phyloP scores from a whole-genome alignment of 2,797 vertebrate genomes.

The Lutjanus campechanus region DNA sequence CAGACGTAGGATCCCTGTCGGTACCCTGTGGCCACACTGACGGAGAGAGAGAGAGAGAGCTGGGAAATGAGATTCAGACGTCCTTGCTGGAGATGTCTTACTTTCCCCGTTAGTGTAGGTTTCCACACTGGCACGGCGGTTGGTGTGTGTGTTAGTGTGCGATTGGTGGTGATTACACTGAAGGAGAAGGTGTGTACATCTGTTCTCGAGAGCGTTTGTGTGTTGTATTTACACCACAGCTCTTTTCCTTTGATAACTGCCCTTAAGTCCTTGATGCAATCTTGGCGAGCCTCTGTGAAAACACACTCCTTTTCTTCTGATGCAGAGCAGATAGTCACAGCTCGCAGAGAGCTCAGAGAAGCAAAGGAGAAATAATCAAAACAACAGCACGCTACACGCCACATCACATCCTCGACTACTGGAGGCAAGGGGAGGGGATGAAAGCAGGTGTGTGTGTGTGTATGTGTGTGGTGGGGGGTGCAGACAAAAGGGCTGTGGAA shows the following conservation, averaged over 20 bases:
- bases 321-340: conserved; percentile 66
- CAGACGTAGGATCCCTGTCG: conserved; percentile 56
- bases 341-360: conserved; percentile 49
- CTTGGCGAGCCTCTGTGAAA: conserved; percentile 58
- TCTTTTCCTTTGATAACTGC: conserved; percentile 55
- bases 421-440: conserved; percentile 52
- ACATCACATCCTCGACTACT: conserved; percentile 65
- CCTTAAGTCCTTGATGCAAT: conserved; percentile 66
- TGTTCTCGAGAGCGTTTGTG: conserved; percentile 23
- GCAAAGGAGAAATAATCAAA: conserved; percentile 67
- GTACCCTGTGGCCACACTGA: conserved; percentile 36
- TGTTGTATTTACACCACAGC: conserved; percentile 47
- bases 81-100: conserved; percentile 58
- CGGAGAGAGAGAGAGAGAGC: conserved; percentile 9
- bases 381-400: conserved; percentile 58
- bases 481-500: conserved; percentile 79
- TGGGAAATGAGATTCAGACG: conserved; percentile 62
- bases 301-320: conserved; percentile 55
- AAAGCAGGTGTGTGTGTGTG: conserved; percentile 54
- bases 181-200: conserved; percentile 29
- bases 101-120: conserved; percentile 54
- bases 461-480: conserved; percentile 21
- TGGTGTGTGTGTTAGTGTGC: conserved; percentile 37
- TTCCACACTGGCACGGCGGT: conserved; percentile 8
- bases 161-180: conserved; percentile 44